Percentiles rank a stretch among this genome's conserved stretches.
phyloP scores from a whole-genome alignment of 1,140 invertebrate genomes.

The Pentalonia nigronervosa region DNA sequence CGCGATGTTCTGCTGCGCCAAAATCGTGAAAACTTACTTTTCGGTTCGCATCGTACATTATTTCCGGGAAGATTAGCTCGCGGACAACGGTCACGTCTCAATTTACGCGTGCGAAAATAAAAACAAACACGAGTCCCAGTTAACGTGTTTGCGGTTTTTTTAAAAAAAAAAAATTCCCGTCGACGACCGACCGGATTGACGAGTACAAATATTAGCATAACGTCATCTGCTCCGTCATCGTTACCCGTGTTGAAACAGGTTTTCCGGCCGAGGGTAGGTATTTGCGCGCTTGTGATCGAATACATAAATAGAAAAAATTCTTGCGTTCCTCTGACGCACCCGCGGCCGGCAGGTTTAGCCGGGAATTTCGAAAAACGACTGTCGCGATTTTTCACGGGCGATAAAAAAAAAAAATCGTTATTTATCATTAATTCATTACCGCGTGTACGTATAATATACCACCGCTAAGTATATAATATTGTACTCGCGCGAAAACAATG shows the following conservation, averaged over 20 bases:
- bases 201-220: constrained; percentile 7
- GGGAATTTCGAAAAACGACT: background rate
- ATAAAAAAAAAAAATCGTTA: constrained; percentile 22
- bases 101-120: background rate
- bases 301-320: background rate
- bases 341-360: background rate
- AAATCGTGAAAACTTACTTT: background rate
- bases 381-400: background rate
- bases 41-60: background rate
- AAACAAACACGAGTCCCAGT: constrained; percentile 16
- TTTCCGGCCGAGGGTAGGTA: constrained; percentile 10
- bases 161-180: background rate
- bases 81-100: background rate
- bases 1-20: background rate
- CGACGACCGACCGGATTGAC: constrained; percentile 13
- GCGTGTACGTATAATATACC: background rate
- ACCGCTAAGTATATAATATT: background rate
- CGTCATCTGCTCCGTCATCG: background rate
- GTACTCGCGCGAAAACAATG: constrained; percentile 29
- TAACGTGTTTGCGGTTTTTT: background rate
- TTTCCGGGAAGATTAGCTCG: background rate
- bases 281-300: background rate
- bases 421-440: background rate
- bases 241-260: constrained; percentile 27
- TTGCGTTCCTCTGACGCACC: background rate